Evolutionary conservation across 2,888 invertebrate genomes (phyloP).

Genomic region (Watsonalla binaria): DNA sequence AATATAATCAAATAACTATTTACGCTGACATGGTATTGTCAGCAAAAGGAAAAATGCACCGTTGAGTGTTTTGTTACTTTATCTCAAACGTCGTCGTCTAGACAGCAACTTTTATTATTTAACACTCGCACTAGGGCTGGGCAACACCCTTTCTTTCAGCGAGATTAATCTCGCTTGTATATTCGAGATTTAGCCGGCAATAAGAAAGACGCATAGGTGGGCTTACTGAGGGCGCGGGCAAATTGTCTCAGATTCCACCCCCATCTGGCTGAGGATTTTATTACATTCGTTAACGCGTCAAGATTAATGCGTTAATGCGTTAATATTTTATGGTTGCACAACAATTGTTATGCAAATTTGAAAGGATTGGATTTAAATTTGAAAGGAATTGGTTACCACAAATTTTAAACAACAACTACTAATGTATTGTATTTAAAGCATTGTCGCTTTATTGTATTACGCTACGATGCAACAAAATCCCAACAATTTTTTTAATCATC

Average conservation of each 20-base stretch:
- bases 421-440: no score
- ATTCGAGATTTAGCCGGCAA: slow-evolving; percentile 76
- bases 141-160: slow-evolving; percentile 72
- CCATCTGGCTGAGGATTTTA: slow-evolving; percentile 60
- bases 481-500: no score
- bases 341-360: slow-evolving; percentile 43
- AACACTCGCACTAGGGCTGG: slow-evolving; percentile 48
- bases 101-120: slow-evolving; percentile 16
- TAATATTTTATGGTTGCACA: slow-evolving; percentile 62
- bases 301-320: slow-evolving; percentile 67
- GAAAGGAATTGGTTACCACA: slow-evolving; percentile 14
- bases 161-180: slow-evolving; percentile 77
- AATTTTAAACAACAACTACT: slow-evolving; percentile 2
- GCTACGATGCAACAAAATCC: no score
- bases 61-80: background rate
- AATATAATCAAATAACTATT: no score
- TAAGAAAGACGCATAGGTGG: slow-evolving; percentile 78
- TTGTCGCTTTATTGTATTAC: no score
- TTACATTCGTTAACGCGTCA: slow-evolving; percentile 75
- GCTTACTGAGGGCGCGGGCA: slow-evolving; percentile 67
- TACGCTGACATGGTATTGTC: no score
- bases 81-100: background rate
- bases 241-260: slow-evolving; percentile 75
- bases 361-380: slow-evolving; percentile 17
- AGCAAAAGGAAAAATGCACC: no score